Evolutionary conservation across 2,888 invertebrate species (phyloP).

Genomic region (Protophormia terraenovae): DNA sequence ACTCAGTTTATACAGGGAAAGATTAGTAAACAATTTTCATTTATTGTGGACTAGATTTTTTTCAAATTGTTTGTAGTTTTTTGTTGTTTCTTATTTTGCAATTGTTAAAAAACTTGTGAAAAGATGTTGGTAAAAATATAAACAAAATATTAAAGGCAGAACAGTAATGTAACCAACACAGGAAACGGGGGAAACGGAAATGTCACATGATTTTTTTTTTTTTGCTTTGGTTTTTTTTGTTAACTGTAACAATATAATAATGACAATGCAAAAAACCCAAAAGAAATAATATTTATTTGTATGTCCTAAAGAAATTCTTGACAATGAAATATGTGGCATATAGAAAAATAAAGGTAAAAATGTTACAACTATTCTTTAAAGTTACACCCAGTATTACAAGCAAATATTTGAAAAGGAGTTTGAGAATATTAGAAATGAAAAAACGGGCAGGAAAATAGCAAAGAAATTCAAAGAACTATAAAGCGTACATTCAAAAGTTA

Average conservation of each 20-base stretch:
- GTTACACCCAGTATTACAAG: neutral
- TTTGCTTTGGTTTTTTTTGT: neutral
- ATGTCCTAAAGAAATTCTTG: conserved; percentile 33
- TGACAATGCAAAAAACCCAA: conserved; percentile 48
- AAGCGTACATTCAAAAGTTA: neutral
- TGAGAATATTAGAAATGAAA: neutral
- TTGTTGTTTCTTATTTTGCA: conserved; percentile 39
- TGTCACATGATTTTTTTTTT: conserved; percentile 73
- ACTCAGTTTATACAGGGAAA: conserved; percentile 21
- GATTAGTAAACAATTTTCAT: conserved; percentile 75
- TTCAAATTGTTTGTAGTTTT: neutral
- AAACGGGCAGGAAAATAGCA: neutral
- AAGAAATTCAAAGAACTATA: neutral
- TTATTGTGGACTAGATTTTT: conserved; percentile 60
- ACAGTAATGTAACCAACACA: conserved; percentile 25
- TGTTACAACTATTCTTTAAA: conserved; percentile 34
- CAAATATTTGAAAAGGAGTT: neutral
- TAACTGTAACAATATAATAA: conserved; percentile 48
- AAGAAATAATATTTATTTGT: conserved; percentile 19
- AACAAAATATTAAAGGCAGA: conserved; percentile 50
- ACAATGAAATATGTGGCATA: conserved; percentile 42
- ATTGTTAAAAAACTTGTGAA: conserved; percentile 51
- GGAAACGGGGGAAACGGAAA: conserved; percentile 76
- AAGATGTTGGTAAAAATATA: conserved; percentile 44
- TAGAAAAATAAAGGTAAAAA: conserved; percentile 33